These are phyloP conservation scores for Serinus canaria DNA, from an alignment of 2,113 vertebrate species.

Conservation along the genomic window DNA sequence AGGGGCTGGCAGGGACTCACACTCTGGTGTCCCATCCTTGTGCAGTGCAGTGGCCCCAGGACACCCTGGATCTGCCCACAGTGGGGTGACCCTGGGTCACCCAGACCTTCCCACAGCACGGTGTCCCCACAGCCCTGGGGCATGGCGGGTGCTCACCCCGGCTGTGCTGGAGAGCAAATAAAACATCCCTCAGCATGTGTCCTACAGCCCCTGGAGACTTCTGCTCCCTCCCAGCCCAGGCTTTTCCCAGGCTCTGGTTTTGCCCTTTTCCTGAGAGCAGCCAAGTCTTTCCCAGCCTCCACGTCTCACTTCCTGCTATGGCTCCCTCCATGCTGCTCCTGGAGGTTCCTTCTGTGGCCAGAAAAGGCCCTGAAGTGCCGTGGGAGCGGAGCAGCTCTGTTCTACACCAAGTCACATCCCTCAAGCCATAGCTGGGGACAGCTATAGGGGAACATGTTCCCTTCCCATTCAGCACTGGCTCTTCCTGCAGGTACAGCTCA, in stretches of 20 bases:
- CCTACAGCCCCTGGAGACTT: neutral
- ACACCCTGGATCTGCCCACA: neutral
- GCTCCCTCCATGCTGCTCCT: neutral
- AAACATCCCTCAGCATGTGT: fast-evolving
- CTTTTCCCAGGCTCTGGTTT: slow-evolving; percentile 32
- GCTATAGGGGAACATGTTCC: fast-evolving
- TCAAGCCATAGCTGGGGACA: neutral
- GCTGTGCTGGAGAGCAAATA: neutral
- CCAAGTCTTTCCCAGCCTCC: neutral
- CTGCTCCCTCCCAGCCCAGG: neutral
- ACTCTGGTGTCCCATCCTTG: fast-evolving
- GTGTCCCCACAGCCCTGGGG: neutral
- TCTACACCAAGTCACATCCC: no score
- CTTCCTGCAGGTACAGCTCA: neutral
- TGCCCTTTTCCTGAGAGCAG: neutral
- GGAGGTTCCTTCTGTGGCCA: neutral
- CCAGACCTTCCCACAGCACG: fast-evolving
- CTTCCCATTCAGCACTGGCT: neutral
- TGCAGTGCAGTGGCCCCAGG: fast-evolving
- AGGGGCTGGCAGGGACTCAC: neutral
- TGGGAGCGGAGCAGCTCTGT: neutral
- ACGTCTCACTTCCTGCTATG: fast-evolving
- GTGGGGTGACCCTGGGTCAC: fast-evolving
- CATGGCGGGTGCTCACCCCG: fast-evolving
- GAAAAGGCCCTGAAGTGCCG: neutral